Conservation (phyloP, 30 jellyfish, hydroid and myxozoan genomes). For the Turritopsis rubra region DNA sequence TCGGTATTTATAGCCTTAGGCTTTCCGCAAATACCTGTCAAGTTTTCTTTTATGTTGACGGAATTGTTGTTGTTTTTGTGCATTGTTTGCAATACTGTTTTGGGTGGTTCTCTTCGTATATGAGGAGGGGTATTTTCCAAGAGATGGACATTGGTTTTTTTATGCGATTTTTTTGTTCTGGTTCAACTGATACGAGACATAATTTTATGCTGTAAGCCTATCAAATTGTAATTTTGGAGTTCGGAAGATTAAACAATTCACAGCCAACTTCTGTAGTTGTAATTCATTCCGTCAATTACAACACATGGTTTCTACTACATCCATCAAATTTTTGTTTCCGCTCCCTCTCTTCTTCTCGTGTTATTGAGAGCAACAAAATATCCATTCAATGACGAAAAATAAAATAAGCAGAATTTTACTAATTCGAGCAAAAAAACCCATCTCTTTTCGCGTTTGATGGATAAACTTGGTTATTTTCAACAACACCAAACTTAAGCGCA, state of each 20-base stretch:
- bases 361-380: neutral
- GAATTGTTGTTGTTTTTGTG: too few species aligned
- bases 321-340: too few species aligned
- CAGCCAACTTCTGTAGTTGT: neutral
- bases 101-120: neutral
- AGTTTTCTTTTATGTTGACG: too few species aligned
- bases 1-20: neutral
- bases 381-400: too few species aligned
- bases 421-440: too few species aligned
- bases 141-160: too few species aligned
- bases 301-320: too few species aligned
- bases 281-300: neutral
- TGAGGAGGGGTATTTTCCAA: neutral
- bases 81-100: too few species aligned
- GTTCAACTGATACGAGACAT: neutral
- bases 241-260: neutral
- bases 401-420: too few species aligned
- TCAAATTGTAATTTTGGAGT: neutral
- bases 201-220: neutral
- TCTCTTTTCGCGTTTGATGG: too few species aligned
- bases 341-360: neutral
- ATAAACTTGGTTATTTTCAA: too few species aligned
- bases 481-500: neutral
- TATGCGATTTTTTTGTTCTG: neutral
- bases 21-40: neutral